Evolutionary conservation across 2,113 vertebrate species (phyloP).

Genomic region (Capricornis sumatraensis): DNA sequence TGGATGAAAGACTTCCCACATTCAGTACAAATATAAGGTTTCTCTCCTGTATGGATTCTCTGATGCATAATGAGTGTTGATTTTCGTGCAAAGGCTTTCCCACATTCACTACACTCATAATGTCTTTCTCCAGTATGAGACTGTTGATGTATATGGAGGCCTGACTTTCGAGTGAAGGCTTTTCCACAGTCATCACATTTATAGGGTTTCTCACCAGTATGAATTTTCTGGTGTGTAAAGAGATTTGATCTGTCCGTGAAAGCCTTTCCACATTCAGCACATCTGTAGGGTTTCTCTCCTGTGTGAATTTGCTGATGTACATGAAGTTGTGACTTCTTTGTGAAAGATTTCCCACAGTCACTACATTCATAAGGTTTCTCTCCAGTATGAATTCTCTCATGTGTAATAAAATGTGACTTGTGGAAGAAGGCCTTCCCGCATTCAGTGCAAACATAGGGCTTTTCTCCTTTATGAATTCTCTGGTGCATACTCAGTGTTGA

Average conservation of each 20-base stretch:
- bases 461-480: slow-evolving; percentile 56
- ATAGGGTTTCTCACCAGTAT: slow-evolving; percentile 71
- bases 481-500: slow-evolving; percentile 54
- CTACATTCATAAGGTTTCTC: slow-evolving; percentile 58
- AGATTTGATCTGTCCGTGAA: slow-evolving; percentile 68
- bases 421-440: slow-evolving; percentile 64
- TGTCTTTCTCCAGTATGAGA: slow-evolving; percentile 71
- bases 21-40: slow-evolving; percentile 62
- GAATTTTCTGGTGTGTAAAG: slow-evolving; percentile 70
- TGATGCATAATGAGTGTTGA: slow-evolving; percentile 68
- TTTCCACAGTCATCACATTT: slow-evolving; percentile 71
- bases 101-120: slow-evolving; percentile 62
- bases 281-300: slow-evolving; percentile 66
- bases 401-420: slow-evolving; percentile 58
- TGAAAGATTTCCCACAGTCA: slow-evolving; percentile 61
- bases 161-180: slow-evolving; percentile 66
- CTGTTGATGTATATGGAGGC: slow-evolving; percentile 64
- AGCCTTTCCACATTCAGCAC: slow-evolving; percentile 68
- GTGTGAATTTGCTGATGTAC: slow-evolving; percentile 65
- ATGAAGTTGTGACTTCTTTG: slow-evolving; percentile 62
- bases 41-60: slow-evolving; percentile 70
- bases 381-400: slow-evolving; percentile 61
- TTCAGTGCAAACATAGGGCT: slow-evolving; percentile 47
- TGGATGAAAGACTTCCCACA: slow-evolving; percentile 71
- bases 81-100: slow-evolving; percentile 69